Conservation (phyloP, 2,888 invertebrate genomes). For the Pollenia angustigena region DNA sequence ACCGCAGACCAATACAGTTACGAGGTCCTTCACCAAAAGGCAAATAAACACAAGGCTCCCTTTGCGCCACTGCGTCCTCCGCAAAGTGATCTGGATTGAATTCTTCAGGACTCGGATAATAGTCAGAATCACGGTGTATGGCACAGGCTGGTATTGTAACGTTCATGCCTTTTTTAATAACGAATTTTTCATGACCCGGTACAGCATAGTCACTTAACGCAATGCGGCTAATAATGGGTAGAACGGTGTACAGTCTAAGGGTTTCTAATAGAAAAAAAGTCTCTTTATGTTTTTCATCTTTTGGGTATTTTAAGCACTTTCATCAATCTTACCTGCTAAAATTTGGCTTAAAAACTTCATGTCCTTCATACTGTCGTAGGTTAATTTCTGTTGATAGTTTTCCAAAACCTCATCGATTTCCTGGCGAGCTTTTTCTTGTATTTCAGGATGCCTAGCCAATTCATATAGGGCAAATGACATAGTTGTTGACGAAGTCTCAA, state of each 20-base stretch:
- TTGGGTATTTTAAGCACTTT: constrained; percentile 85
- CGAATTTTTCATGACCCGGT: constrained; percentile 84
- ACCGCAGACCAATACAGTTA: constrained; percentile 82
- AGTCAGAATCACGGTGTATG: constrained; percentile 85
- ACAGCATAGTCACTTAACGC: constrained; percentile 85
- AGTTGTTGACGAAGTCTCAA: constrained; percentile 87
- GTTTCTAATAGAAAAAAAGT: constrained; percentile 85
- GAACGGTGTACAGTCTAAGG: constrained; percentile 85
- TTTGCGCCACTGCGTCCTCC: constrained; percentile 85
- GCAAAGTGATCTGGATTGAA: constrained; percentile 88
- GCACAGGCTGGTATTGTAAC: constrained; percentile 81
- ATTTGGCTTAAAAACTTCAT: constrained; percentile 81
- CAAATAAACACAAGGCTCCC: constrained; percentile 83
- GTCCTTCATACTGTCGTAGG: constrained; percentile 79
- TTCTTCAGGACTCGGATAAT: constrained; percentile 85
- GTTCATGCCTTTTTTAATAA: constrained; percentile 83
- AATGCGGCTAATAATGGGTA: constrained; percentile 85
- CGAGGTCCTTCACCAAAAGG: constrained; percentile 83
- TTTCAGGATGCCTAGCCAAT: constrained; percentile 79
- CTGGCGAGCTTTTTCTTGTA: constrained; percentile 83
- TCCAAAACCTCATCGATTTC: constrained; percentile 82
- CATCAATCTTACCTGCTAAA: constrained; percentile 79
- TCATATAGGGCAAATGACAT: constrained; percentile 85
- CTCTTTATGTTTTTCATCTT: constrained; percentile 76
- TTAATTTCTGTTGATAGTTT: constrained; percentile 76